Evolutionary conservation across 2,888 invertebrate species (phyloP), one percentile per base, ranked within the genome.

Genomic region (Apodemia duryi): DNA sequence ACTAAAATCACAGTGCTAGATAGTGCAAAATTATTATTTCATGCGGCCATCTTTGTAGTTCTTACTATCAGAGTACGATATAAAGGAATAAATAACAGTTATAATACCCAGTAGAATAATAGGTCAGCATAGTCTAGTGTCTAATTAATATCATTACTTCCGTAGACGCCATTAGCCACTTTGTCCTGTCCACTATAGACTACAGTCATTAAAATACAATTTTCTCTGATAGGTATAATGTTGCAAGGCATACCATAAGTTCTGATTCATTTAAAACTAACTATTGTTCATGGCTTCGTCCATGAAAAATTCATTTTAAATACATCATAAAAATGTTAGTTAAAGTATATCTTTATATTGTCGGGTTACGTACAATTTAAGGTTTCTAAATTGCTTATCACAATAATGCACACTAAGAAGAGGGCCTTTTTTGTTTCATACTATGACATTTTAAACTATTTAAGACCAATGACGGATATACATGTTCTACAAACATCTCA

Each of bases 171-270:
- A 52, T 28, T 54, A 54, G 9, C 28, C 54, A 54, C 28, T 49
- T 49, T 54, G 54, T 28, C 52, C 52, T 52, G 21, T 43, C 43
- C 43, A 9, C n/a, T 51, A 28, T 52, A 28, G 54, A 54, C 54
- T 35, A 35, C 35, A 62, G 46, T 49, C 66, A 68, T 70, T 69
- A 70, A 69, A 69, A 66, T 65, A 69, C 70, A 69, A 70, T 70
- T 69, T 68, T 62, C 68, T 29, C 52, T 32, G 65, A 57, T 62
- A 21, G 21, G 21, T 21, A 66, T 67, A 65, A 66, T 64, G 66
- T 70, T 65, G 13, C 21, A 38, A 10, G 46, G 35, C 7, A 46
- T 61, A 11, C 52, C 38, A 41, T 41, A 52, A 51, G 35, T 63
- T 51, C 38, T 63, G 13, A 57, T 32, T 57, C 13, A 32, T 32